These are phyloP conservation scores for Halocynthia roretzi DNA, from an alignment of 23 tunicate genomes.

Conservation along the genomic window DNA sequence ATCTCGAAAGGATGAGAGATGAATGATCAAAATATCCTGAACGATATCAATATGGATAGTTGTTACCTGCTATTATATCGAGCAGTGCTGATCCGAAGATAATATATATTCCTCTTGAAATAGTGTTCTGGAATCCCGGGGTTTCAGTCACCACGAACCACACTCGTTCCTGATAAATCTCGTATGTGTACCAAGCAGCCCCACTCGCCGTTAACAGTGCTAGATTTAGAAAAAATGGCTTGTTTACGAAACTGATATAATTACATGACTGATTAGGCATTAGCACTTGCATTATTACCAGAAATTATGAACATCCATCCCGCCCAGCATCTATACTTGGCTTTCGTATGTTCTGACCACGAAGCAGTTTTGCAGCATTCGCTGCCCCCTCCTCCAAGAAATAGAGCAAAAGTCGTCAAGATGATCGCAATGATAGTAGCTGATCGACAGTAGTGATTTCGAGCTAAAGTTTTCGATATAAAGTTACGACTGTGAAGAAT, in stretches of 20 bases:
- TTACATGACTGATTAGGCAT: background rate
- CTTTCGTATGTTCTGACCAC: slow-evolving; percentile 9
- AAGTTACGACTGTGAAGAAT: too few species aligned
- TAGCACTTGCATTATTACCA: slow-evolving; percentile 13
- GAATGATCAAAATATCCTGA: too few species aligned
- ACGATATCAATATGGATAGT: background rate
- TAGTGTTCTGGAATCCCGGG: slow-evolving; percentile 43
- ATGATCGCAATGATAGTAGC: slow-evolving; percentile 31
- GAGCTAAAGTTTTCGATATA: slow-evolving; percentile 19
- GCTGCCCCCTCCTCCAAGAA: slow-evolving; percentile 41
- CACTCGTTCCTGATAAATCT: slow-evolving; percentile 33
- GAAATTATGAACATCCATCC: slow-evolving; percentile 37
- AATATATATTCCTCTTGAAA: slow-evolving; percentile 43
- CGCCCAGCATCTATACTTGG: slow-evolving; percentile 3
- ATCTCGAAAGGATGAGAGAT: too few species aligned
- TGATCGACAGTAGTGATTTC: slow-evolving; percentile 54
- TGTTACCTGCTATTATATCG: slow-evolving; percentile 29
- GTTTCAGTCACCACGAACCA: slow-evolving; percentile 27
- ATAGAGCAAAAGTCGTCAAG: slow-evolving; percentile 22
- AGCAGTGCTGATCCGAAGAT: slow-evolving; percentile 32
- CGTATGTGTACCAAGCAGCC: slow-evolving; percentile 42
- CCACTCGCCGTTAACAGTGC: slow-evolving; percentile 42
- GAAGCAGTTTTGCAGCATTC: slow-evolving; percentile 27
- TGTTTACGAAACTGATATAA: background rate
- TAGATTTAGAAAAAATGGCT: background rate